A percentile compares a stretch with the other conserved stretches of the same genome.
Evolutionary conservation across 2,113 vertebrate genomes (phyloP).

Genomic region (Spheniscus mendiculus): DNA sequence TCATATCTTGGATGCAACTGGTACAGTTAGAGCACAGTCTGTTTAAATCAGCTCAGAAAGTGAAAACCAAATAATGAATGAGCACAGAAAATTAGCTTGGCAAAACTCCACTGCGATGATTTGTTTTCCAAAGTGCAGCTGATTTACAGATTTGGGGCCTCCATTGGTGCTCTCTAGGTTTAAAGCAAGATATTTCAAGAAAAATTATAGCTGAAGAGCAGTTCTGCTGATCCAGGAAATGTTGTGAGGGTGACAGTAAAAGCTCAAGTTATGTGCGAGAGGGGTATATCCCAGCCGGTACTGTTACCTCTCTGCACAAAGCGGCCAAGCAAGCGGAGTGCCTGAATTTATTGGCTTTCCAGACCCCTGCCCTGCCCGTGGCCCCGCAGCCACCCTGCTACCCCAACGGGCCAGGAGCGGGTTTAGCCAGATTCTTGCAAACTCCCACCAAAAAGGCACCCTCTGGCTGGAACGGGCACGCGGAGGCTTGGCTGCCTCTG

Average conservation of each 20-base stretch:
- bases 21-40: neutral
- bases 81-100: conserved; percentile 38
- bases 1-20: conserved; percentile 11
- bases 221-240: conserved; percentile 38
- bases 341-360: neutral
- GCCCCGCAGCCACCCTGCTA: accelerated
- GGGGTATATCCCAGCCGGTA: neutral
- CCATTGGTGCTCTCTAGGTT: neutral
- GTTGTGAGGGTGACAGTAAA: conserved; percentile 22
- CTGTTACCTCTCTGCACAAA: neutral
- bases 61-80: conserved; percentile 57
- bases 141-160: conserved; percentile 48
- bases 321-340: neutral
- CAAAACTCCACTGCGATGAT: conserved; percentile 3
- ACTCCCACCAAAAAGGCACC: neutral
- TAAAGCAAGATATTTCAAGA: conserved; percentile 54
- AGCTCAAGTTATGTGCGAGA: neutral
- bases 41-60: conserved; percentile 55
- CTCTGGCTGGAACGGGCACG: accelerated
- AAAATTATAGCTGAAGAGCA: conserved; percentile 41
- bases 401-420: accelerated
- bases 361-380: neutral
- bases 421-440: neutral
- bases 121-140: conserved; percentile 37
- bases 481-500: neutral